These are phyloP conservation scores for Scaptomyza cyrtandrae DNA, from an alignment of 2,888 invertebrate genomes.

Conservation along the genomic window DNA sequence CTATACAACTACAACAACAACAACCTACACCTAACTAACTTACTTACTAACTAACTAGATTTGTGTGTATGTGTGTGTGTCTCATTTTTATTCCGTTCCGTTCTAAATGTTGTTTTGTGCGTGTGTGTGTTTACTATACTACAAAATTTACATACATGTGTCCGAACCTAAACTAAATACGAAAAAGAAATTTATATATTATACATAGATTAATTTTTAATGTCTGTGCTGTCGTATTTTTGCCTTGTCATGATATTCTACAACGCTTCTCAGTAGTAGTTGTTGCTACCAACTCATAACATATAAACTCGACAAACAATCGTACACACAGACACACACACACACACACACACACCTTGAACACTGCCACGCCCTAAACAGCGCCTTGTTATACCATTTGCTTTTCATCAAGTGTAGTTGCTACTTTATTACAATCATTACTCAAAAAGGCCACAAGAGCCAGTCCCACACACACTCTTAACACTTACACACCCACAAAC, in stretches of 20 bases:
- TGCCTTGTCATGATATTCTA: slow-evolving; percentile 71
- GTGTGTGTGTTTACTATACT: no score
- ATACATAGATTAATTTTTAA: slow-evolving; percentile 58
- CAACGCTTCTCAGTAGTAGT: slow-evolving; percentile 59
- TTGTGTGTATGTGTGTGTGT: slow-evolving; percentile 56
- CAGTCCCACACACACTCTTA: slow-evolving; percentile 28
- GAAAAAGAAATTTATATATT: slow-evolving; percentile 47
- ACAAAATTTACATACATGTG: slow-evolving; percentile 12
- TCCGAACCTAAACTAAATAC: slow-evolving; percentile 35
- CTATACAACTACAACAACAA: not conserved
- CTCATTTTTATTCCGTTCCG: slow-evolving; percentile 54
- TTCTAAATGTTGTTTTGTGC: slow-evolving; percentile 56
- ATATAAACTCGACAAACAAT: slow-evolving; percentile 1
- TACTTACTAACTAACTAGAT: slow-evolving; percentile 44
- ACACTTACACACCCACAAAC: slow-evolving; percentile 4
- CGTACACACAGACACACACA: slow-evolving; percentile 21
- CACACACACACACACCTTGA: slow-evolving; percentile 42
- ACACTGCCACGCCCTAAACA: slow-evolving; percentile 48
- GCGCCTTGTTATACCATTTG: slow-evolving; percentile 62
- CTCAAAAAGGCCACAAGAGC: slow-evolving; percentile 67
- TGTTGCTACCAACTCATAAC: slow-evolving; percentile 34
- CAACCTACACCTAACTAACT: slow-evolving; percentile 10
- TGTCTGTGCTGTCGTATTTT: slow-evolving; percentile 59
- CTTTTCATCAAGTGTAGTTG: slow-evolving; percentile 76
- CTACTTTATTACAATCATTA: slow-evolving; percentile 79